Evolutionary conservation across 1,140 invertebrate species (phyloP).

Genomic region (Homalodisca vitripennis): DNA sequence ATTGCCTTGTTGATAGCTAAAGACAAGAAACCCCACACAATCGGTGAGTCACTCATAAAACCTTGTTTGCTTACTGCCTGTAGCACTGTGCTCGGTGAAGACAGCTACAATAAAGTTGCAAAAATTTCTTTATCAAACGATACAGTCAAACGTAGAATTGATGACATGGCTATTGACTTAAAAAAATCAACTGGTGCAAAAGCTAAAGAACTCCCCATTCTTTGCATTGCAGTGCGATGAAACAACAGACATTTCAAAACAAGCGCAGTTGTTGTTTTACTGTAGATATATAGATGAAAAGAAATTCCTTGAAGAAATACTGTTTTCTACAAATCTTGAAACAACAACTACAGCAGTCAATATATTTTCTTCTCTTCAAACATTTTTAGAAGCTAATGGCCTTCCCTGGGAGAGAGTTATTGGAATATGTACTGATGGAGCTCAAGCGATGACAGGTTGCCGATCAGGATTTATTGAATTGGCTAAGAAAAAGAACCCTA

Average conservation of each 20-base stretch:
- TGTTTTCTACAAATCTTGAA: conserved; percentile 24
- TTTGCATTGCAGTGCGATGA: conserved; percentile 36
- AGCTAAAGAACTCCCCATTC: conserved; percentile 31
- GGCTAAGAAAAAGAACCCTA: conserved; percentile 44
- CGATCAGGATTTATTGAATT: conserved; percentile 44
- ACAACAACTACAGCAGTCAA: conserved; percentile 33
- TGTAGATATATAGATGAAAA: conserved; percentile 29
- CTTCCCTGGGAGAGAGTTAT: conserved; percentile 37
- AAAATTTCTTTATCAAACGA: conserved; percentile 5
- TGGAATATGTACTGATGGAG: conserved; percentile 49
- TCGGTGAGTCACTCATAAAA: conserved; percentile 31
- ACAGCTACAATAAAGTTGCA: neutral
- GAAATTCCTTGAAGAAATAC: conserved; percentile 31
- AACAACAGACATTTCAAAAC: conserved; percentile 29
- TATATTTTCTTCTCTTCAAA: conserved; percentile 27
- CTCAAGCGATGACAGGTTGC: conserved; percentile 46
- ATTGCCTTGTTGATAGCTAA: conserved; percentile 33
- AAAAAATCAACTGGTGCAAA: conserved; percentile 32
- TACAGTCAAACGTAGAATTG: conserved; percentile 32
- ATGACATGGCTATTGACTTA: conserved; percentile 30
- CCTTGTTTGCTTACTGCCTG: conserved; percentile 29
- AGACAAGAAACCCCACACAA: conserved; percentile 36
- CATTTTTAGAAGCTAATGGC: conserved; percentile 26
- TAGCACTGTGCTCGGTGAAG: conserved; percentile 27
- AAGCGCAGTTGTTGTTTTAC: conserved; percentile 30